phyloP scores from a whole-genome alignment of 2,888 invertebrate genomes.

The Alsophila aescularia region DNA sequence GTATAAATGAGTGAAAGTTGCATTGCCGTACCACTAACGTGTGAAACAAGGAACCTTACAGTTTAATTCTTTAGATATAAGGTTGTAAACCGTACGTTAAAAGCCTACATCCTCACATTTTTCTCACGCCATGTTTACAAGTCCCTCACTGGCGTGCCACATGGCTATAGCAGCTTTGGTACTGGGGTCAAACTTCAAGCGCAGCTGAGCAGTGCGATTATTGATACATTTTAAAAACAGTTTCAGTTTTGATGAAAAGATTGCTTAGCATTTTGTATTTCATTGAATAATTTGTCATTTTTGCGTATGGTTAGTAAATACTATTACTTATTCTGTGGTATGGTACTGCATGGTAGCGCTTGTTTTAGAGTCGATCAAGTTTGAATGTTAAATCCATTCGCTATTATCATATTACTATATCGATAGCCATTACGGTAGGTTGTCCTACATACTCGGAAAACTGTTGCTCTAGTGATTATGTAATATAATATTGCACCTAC shows the following conservation, averaged over 20 bases:
- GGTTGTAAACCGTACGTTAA: not conserved
- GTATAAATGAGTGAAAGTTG: not conserved
- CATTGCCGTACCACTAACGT: slow-evolving; percentile 1
- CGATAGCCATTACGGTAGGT: no score
- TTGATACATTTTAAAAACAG: not conserved
- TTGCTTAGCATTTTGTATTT: no score
- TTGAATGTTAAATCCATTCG: no score
- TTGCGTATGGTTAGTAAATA: no score
- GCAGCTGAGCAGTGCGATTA: slow-evolving; percentile 1
- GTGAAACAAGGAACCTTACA: not conserved
- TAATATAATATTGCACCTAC: no score
- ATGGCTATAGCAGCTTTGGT: slow-evolving; percentile 40
- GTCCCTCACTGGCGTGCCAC: slow-evolving; percentile 43
- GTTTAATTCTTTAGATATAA: not conserved
- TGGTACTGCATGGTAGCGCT: no score
- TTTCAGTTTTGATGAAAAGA: not conserved
- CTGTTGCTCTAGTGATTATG: no score
- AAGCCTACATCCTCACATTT: slow-evolving; percentile 8
- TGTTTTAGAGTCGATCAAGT: no score
- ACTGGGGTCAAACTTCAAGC: not conserved
- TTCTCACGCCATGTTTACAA: slow-evolving; percentile 34
- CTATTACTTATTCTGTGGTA: no score
- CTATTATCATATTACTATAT: no score
- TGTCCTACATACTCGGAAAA: no score
- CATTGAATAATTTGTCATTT: no score